Evolutionary conservation across 2,113 vertebrate genomes (phyloP), one percentile per base, ranked within the genome.

Genomic region (Panthera tigris): DNA sequence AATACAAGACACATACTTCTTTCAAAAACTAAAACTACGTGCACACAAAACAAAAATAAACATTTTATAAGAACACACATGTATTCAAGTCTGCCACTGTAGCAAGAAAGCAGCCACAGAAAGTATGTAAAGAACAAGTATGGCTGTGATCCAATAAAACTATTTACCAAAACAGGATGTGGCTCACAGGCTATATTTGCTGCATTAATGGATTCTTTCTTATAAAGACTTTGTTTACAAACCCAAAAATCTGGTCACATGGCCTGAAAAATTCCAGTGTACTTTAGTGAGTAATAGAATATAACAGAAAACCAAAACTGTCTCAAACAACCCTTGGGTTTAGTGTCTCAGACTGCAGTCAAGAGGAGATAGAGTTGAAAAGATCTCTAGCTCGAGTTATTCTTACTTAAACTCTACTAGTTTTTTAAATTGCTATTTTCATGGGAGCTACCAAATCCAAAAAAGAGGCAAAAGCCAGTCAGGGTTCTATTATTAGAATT

Each of bases 401-500:
- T 96, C 76, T 91, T 82, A 88, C 31, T 92, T 84, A 95, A 95
- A 94, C 14, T 65, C 48, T 7, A 63, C 66, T 23, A 36, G 29
- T 63, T 82, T 83, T 91, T 94, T 84, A 89, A 95, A 81, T 87
- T 87, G 9, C 50, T 88, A 52, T 50, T 94, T 95, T n/a, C 50
- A 25, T 33, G 14, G 63, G 18, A 87, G 74, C 29, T 71, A 88
- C 69, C 79, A 87, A 82, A 87, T 89, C 73, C 41, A 9, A 27
- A 25, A 92, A 21, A 95, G 76, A 95, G 13, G 71, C 36, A 76
- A 65, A 81, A 79, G 39, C 33, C 84, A 61, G 61, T 71, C 92
- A 98, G 95, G n/a, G 55, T 65, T 96, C 36, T 98, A 95, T 97
- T 97, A 89, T 4, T 86, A 98, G 89, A 98, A 93, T 93, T 97